Conservation (phyloP, 2,113 vertebrate species). For the Herpetotheres cachinnans region DNA sequence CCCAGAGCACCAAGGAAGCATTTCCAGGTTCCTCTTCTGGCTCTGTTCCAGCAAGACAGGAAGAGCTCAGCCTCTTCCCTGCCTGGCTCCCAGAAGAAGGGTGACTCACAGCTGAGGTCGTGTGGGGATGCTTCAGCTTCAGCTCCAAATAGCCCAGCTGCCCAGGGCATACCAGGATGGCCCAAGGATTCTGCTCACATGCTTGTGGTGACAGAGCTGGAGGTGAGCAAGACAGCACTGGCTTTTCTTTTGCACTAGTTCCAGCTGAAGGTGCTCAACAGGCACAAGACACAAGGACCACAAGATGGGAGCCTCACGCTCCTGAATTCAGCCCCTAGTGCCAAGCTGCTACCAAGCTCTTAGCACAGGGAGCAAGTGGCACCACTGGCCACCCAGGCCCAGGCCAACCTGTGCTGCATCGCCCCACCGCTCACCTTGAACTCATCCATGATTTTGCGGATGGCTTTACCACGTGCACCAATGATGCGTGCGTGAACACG, state of each 20-base stretch:
- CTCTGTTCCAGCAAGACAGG: neutral
- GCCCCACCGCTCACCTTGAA: constrained; percentile 82
- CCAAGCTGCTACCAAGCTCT: neutral
- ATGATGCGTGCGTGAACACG: constrained; percentile 96
- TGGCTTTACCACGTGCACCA: constrained; percentile 93
- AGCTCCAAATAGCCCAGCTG: neutral
- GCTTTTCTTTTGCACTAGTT: neutral
- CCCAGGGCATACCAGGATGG: neutral
- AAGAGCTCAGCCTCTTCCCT: neutral
- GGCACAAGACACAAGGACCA: neutral
- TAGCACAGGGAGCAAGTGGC: neutral
- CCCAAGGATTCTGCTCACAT: neutral
- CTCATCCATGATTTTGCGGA: constrained; percentile 98
- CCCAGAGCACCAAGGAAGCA: neutral
- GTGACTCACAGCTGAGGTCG: neutral
- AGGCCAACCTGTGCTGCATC: neutral
- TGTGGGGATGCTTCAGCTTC: neutral
- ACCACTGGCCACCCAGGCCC: neutral
- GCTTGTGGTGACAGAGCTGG: neutral
- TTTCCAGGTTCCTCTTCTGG: neutral
- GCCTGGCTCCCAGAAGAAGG: neutral
- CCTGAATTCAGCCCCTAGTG: neutral
- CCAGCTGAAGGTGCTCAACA: neutral
- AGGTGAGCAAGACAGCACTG: neutral
- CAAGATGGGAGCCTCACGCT: neutral